Base-by-base conservation (phyloP, 2,888 invertebrate genomes). In the Pseudolycoriella hygida region DNA sequence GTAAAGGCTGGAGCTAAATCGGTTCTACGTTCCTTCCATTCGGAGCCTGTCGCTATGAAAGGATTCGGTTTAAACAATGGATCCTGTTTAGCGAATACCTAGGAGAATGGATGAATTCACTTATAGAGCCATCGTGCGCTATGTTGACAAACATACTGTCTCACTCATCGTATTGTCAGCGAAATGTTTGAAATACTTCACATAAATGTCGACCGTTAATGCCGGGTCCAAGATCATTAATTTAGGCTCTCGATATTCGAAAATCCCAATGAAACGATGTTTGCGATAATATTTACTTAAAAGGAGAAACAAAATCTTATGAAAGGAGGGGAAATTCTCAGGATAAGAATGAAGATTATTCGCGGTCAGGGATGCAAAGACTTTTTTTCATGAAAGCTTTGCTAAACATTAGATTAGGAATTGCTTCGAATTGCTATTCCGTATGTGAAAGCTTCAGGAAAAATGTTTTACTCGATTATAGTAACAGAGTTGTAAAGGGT, bases 1-100 rank as follows among this genome's bases (percentile, higher is more conserved):
- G 43, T 34, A 18, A 17, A 43, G 3, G 34, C 34, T 3, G 43
- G 43, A n/a, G 43, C 32, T 1, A 43, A 6, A 18, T 43, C 43
- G 10, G 32, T 12, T 8, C 43, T 31, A 32, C 32, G 15, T 43
- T 34, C 43, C 17, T 43, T 43, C 43, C 43, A 43, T 43, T 18
- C 17, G 8, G 5, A 11, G 3, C 31, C n/a, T 11, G 18, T 43
- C 3, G 15, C 31, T 10, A 43, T 43, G n/a, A 43, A 43, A 5
- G 43, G 43, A 34, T 43, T 43, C 17, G 17, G 32, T 17, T 32
- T 32, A 10, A 43, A 43, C 8, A 43, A n/a, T 18, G 43, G 43
- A 34, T 43, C 43, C 12, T 4, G n/a, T 12, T 15, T 17, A 3
- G 12, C 3, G 3, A 5, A 14, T 32, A 43, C 32, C 43, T 43